Base-by-base conservation (phyloP, 2,888 invertebrate genomes). In the Himalopsyche kuldschensis region DNA sequence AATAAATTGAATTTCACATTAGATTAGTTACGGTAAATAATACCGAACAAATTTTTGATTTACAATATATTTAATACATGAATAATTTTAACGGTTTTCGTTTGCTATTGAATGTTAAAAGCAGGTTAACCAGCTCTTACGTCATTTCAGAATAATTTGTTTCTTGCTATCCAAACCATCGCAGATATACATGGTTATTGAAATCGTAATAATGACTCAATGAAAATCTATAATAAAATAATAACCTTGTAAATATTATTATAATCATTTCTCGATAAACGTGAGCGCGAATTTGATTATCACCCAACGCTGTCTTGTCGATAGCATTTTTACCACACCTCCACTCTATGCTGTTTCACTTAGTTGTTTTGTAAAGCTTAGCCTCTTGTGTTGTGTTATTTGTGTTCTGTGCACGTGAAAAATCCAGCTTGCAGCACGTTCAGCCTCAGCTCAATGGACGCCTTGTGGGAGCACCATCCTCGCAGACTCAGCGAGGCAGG, bases 401-500 rank as follows among this genome's bases (percentile, higher is more conserved):
- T 69, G 69, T 69, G 69, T 69, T 69, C 46, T 75, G 79, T 55
- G 80, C 86, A 78, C 86, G 84, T 85, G 86, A 84, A 88, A 47
- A 84, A 79, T 85, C 89, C 90, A 91, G 91, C 91, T 88, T 90
- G 91, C 91, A 93, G 93, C 91, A 91, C 92, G 87, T 90, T 91
- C 91, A 93, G 93, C 90, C 91, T 92, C 88, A 92, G 93, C 88
- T 93, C 94, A 88, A 93, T 95, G 94, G 95, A 95, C 90, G 93
- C 94, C 88, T 92, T 95, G 84, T 95, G 95, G 95, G 95, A 95
- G 90, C 92, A 92, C 89, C 94, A 95, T 88, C 93, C 94, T 87
- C 93, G 95, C 88, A 93, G 95, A 89, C 93, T 95, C 89, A 94
- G 94, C 91, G 95, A 95, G 91, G 95, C 95, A 88, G 95, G 95